Evolutionary conservation across 2,113 vertebrate genomes (phyloP), one percentile per base, ranked within the genome.

Genomic region (Taxidea taxus): DNA sequence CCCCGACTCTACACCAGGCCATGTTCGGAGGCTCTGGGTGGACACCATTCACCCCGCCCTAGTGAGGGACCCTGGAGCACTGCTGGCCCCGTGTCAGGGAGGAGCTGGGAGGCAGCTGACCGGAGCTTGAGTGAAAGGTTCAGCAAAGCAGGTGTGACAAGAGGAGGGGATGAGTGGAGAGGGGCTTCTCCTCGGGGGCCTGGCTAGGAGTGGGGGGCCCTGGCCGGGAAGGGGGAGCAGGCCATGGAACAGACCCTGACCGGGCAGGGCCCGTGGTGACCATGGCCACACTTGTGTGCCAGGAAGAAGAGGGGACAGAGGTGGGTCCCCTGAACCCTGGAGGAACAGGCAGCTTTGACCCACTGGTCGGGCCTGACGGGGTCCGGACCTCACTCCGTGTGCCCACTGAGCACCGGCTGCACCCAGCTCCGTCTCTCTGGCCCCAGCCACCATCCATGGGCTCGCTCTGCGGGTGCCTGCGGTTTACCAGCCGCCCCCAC

Each of bases 361-460:
- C 51, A 4, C 49, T 14, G 31, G 29, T 51, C 86, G 31, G 51
- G 39, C 18, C 51, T 25, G 62, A 37, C 27, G 1, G 3, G n/a
- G 1, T 54, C 2, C 27, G 27, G n/a, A 49, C 78, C 44, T 58
- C 6, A 1, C 3, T 37, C 7, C 5, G 3, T 10, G 54, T n/a
- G 27, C 83, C 4, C 23, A 8, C 14, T 15, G 37, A 7, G 51
- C 20, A 4, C 31, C 7, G n/a, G 62, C 31, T 15, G 8, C 4
- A 20, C 23, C 34, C 18, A 20, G 47, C 56, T 44, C n/a, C 10
- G 47, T 39, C 2, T 25, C 37, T 58, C 34, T 3, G 6, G 54
- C 18, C 64, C 18, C 7, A 8, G 1, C 31, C 2, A 0, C 49
- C 6, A 10, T 51, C 11, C 1, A 3, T 0, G 16, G 51, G 64